Evolutionary conservation across 2,797 vertebrate species (phyloP).

Genomic region (Myiothlypis chrysogaster): DNA sequence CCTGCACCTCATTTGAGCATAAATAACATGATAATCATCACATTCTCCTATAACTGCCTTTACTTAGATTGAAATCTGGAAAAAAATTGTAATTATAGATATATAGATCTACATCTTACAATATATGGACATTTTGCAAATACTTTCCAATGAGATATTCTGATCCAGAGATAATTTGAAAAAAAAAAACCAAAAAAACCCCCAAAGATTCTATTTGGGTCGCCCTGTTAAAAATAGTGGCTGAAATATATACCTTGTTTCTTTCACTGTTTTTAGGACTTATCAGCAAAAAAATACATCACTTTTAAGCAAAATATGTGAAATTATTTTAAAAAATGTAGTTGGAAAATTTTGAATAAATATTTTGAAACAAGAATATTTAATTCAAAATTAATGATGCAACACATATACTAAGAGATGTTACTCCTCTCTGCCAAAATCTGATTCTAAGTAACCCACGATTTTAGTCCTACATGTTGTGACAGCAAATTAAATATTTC

Average conservation of each 20-base stretch:
- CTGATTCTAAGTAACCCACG: neutral
- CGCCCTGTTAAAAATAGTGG: neutral
- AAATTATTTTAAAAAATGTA: rapidly evolving
- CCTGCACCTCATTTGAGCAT: neutral
- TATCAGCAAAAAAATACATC: neutral
- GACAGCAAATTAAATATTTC: neutral
- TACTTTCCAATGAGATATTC: neutral
- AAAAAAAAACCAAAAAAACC: neutral
- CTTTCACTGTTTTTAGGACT: neutral
- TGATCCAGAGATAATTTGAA: neutral
- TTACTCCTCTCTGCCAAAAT: neutral
- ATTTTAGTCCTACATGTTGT: neutral
- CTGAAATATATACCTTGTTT: neutral
- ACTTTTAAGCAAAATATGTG: neutral
- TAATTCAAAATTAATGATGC: neutral
- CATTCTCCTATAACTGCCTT: neutral
- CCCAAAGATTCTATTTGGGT: neutral
- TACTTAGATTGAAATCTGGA: neutral
- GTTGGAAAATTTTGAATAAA: neutral
- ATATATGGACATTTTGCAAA: neutral
- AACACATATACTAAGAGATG: neutral
- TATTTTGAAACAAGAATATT: neutral
- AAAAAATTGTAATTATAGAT: neutral
- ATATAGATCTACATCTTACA: neutral
- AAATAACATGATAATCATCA: neutral